A percentile compares a stretch with the other conserved stretches of the same genome.
These are phyloP conservation scores for Sebastes alutus DNA, from an alignment of 2,797 vertebrate genomes.

Conservation along the genomic window DNA sequence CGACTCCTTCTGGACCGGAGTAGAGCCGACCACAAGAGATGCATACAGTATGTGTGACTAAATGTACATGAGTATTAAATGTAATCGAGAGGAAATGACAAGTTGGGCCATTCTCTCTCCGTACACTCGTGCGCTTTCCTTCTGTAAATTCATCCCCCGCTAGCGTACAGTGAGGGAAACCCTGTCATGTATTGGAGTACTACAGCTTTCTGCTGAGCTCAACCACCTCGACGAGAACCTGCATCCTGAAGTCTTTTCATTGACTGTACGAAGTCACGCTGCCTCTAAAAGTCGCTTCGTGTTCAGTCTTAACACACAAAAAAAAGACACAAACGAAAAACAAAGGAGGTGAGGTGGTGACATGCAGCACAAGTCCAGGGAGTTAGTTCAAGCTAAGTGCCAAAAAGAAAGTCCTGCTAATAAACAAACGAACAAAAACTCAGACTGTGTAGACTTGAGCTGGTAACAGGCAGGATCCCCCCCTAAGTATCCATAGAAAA, in stretches of 20 bases:
- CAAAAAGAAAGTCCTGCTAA: slow-evolving; percentile 7
- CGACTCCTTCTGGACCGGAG: too few species aligned
- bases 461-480: not conserved
- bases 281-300: not conserved
- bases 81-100: not conserved
- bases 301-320: slow-evolving; percentile 1
- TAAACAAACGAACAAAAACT: not conserved
- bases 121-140: too few species aligned
- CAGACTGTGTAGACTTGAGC: not conserved
- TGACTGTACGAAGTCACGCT: accelerated
- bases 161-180: too few species aligned
- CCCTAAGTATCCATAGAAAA: not conserved
- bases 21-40: not conserved
- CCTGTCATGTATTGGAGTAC: too few species aligned
- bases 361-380: slow-evolving; percentile 4
- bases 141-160: too few species aligned
- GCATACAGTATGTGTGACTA: not conserved
- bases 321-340: not conserved
- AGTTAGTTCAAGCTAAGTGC: slow-evolving; percentile 45
- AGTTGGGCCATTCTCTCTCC: not conserved
- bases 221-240: not conserved
- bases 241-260: not conserved
- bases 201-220: not conserved
- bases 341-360: not conserved
- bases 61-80: not conserved